These are phyloP conservation scores for Mactromeris polynyma DNA, from an alignment of 2,888 invertebrate species.

Conservation along the genomic window DNA sequence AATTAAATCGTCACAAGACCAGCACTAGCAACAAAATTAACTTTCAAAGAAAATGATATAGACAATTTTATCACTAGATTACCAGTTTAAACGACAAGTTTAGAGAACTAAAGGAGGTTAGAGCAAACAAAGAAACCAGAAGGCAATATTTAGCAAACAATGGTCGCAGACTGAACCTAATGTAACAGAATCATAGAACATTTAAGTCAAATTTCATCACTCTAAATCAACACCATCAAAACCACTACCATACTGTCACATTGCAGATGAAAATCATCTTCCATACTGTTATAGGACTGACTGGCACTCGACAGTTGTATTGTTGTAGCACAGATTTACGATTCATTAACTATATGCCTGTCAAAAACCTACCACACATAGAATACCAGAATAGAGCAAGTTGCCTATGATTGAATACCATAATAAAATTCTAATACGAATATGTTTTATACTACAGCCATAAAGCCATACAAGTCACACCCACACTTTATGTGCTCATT, in stretches of 20 bases:
- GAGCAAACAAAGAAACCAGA: not conserved
- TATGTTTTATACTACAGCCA: not conserved
- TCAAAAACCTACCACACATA: not conserved
- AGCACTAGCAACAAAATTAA: not conserved
- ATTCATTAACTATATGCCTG: constrained; percentile 12
- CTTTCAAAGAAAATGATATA: not conserved
- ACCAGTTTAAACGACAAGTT: not conserved
- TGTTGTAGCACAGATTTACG: not conserved
- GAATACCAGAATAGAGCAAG: constrained; percentile 10
- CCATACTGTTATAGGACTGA: not conserved
- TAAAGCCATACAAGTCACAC: not conserved
- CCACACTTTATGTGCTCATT: not conserved
- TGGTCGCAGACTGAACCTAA: too few relatives aligned
- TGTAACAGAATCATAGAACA: too few relatives aligned
- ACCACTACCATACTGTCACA: not conserved
- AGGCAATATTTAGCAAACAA: too few relatives aligned
- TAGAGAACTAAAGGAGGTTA: not conserved
- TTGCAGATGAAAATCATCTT: not conserved
- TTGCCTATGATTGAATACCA: not conserved
- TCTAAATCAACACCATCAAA: not conserved
- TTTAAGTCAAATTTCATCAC: not conserved
- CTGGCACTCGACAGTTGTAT: not conserved
- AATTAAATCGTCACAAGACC: not conserved
- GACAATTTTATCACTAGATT: not conserved
- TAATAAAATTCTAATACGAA: constrained; percentile 15